Percentiles rank a stretch among this genome's conserved stretches.
These are phyloP conservation scores for Drosophila tani DNA, from an alignment of 1,140 invertebrate genomes.

Conservation along the genomic window DNA sequence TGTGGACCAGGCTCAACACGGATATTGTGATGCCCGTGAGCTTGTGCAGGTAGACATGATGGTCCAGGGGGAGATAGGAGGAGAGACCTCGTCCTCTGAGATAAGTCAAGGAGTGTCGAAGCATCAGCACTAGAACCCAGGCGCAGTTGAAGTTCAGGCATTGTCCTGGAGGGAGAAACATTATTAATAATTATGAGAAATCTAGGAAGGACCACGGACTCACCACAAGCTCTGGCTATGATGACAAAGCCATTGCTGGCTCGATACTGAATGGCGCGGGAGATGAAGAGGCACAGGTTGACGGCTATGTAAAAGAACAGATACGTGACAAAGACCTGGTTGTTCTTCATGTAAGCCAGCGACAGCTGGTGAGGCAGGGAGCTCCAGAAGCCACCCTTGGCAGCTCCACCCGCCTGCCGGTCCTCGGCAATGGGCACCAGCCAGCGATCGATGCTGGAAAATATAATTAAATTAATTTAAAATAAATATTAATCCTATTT, in stretches of 20 bases:
- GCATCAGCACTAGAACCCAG: conserved; percentile 95
- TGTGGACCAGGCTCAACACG: conserved; percentile 91
- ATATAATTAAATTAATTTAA: accelerated
- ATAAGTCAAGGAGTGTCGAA: conserved; percentile 94
- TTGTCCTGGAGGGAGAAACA: conserved; percentile 89
- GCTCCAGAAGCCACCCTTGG: conserved; percentile 48
- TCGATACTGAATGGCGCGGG: conserved; percentile 91
- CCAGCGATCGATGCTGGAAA: conserved; percentile 92
- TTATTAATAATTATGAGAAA: no score
- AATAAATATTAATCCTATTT: no score
- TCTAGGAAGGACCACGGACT: conserved; percentile 72
- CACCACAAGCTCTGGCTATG: conserved; percentile 94
- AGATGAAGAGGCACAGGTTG: conserved; percentile 91
- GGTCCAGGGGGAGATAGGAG: conserved; percentile 93
- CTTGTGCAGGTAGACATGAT: conserved; percentile 97
- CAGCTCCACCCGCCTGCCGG: conserved; percentile 30
- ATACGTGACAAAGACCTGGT: conserved; percentile 93
- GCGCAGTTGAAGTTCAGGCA: conserved; percentile 97
- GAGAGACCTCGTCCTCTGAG: conserved; percentile 92
- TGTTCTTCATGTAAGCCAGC: conserved; percentile 94
- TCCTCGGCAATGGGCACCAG: conserved; percentile 89
- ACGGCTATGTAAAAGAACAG: conserved; percentile 89
- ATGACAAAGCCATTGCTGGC: conserved; percentile 91
- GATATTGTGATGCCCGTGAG: conserved; percentile 93
- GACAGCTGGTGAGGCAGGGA: conserved; percentile 91